Percentiles rank a stretch among this genome's conserved stretches.
Conservation (phyloP, 2,113 vertebrate genomes). For the Ifrita kowaldi region DNA sequence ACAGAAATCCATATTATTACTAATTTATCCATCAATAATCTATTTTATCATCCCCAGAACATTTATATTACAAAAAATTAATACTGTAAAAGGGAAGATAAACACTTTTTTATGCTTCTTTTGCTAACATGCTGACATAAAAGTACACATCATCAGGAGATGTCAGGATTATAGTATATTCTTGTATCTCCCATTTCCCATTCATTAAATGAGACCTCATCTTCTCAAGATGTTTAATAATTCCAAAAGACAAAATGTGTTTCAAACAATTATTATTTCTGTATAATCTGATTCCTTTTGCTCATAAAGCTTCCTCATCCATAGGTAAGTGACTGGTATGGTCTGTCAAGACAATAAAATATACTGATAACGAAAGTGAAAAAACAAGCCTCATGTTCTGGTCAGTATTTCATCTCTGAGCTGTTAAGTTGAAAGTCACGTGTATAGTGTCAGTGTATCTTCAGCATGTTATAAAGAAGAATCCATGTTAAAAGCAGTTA, state of each 20-base stretch:
- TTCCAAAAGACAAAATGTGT: slow-evolving; percentile 33
- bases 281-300: slow-evolving; percentile 6
- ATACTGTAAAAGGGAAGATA: slow-evolving; percentile 85
- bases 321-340: slow-evolving; percentile 2
- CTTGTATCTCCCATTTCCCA: slow-evolving; percentile 33
- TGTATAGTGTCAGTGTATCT: slow-evolving; percentile 48
- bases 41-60: slow-evolving; percentile 79
- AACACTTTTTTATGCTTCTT: slow-evolving; percentile 77
- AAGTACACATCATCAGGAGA: slow-evolving; percentile 58
- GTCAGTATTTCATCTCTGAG: neutral
- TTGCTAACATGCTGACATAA: slow-evolving; percentile 71
- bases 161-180: slow-evolving; percentile 55
- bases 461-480: slow-evolving; percentile 52
- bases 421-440: slow-evolving; percentile 3
- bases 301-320: slow-evolving; percentile 34
- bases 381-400: neutral
- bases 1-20: slow-evolving; percentile 84
- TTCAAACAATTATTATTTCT: neutral
- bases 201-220: slow-evolving; percentile 25
- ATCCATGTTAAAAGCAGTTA: slow-evolving; percentile 39
- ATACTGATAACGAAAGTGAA: neutral
- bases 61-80: slow-evolving; percentile 88
- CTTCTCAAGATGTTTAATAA: slow-evolving; percentile 39
- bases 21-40: slow-evolving; percentile 86
- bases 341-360: slow-evolving; percentile 19